Evolutionary conservation across 2,888 invertebrate genomes (phyloP).

Genomic region (Caenorhabditis panamensis): DNA sequence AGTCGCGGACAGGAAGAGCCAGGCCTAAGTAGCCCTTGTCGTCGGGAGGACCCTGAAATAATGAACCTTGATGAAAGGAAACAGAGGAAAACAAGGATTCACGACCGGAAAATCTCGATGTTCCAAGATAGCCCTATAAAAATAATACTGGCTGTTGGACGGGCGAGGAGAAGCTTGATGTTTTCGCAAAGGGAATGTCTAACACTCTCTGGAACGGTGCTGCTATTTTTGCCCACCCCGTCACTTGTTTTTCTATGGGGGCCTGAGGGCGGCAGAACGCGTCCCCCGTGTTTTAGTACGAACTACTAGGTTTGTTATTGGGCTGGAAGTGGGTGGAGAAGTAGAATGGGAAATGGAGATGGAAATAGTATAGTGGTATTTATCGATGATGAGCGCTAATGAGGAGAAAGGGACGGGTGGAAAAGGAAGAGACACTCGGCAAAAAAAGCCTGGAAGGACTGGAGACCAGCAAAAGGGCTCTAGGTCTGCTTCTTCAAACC

Average conservation of each 20-base stretch:
- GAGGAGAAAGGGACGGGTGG: neutral
- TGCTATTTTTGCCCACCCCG: conserved; percentile 29
- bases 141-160: neutral
- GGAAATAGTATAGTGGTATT: conserved; percentile 13
- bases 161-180: conserved; percentile 28
- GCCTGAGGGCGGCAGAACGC: neutral
- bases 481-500: neutral
- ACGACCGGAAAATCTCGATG: neutral
- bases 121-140: neutral
- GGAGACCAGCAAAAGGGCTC: neutral
- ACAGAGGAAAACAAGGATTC: neutral
- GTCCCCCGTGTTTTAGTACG: conserved; percentile 7
- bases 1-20: conserved; percentile 52
- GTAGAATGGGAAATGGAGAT: neutral
- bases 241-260: conserved; percentile 47
- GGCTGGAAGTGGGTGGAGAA: neutral
- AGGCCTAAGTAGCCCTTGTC: conserved; percentile 47
- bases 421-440: neutral
- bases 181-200: conserved; percentile 34
- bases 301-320: conserved; percentile 39
- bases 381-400: conserved; percentile 1
- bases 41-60: conserved; percentile 41
- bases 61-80: neutral
- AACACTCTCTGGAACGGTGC: conserved; percentile 46
- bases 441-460: neutral